These are phyloP conservation scores for Galemys pyrenaicus DNA, from an alignment of 2,113 vertebrate species.

Conservation along the genomic window DNA sequence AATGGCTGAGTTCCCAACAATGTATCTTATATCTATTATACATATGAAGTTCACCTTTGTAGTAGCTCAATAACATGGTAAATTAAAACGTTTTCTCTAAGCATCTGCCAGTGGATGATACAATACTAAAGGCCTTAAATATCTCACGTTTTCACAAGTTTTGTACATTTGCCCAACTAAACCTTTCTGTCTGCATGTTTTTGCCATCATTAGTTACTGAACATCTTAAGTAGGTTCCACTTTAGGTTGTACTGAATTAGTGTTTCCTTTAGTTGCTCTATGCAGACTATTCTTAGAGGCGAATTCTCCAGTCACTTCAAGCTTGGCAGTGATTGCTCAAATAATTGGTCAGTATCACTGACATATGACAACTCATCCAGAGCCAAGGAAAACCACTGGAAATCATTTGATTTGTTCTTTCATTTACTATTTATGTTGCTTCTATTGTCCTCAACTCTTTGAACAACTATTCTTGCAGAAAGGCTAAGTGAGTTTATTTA, in stretches of 20 bases:
- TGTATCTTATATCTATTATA: background rate
- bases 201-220: background rate
- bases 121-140: slow-evolving; percentile 24
- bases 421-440: slow-evolving; percentile 69
- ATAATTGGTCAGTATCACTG: slow-evolving; percentile 67
- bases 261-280: background rate
- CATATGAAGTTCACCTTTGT: background rate
- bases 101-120: slow-evolving; percentile 15
- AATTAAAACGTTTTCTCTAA: slow-evolving; percentile 41
- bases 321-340: slow-evolving; percentile 40
- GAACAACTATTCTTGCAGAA: slow-evolving; percentile 63
- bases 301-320: slow-evolving; percentile 52
- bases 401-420: slow-evolving; percentile 70
- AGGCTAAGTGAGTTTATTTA: slow-evolving; percentile 63
- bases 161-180: background rate
- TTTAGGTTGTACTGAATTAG: background rate
- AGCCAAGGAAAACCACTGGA: slow-evolving; percentile 74
- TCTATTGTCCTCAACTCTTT: slow-evolving; percentile 58
- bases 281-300: background rate
- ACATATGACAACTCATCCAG: slow-evolving; percentile 66
- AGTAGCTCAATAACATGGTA: slow-evolving; percentile 23
- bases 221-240: slow-evolving; percentile 41
- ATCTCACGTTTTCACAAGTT: background rate
- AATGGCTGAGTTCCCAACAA: slow-evolving; percentile 11
- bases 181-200: slow-evolving; percentile 9